A percentile compares a stretch with the other conserved stretches of the same genome.
Evolutionary conservation across 1,140 invertebrate species (phyloP).

Genomic region (Lordiphosa mommai): DNA sequence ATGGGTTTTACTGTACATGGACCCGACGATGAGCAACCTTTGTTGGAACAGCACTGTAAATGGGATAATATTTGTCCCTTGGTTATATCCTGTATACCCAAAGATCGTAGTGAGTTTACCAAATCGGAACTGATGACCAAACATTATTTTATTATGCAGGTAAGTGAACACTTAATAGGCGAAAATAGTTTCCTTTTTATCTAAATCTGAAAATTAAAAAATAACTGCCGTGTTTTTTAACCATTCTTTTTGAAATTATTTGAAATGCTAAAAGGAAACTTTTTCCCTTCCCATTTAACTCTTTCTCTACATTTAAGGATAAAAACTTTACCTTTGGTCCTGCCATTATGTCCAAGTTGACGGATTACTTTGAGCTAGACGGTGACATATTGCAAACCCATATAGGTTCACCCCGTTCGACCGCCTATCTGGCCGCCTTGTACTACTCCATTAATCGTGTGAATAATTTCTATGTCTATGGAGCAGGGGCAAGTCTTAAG

Average conservation of each 20-base stretch:
- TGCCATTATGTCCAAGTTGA: constrained; percentile 84
- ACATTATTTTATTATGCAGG: constrained; percentile 81
- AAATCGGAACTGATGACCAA: constrained; percentile 82
- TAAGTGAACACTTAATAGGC: constrained; percentile 51
- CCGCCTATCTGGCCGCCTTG: constrained; percentile 86
- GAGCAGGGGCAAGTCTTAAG: constrained; percentile 79
- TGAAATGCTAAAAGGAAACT: too few relatives aligned
- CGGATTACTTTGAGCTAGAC: constrained; percentile 83
- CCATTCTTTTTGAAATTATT: too few relatives aligned
- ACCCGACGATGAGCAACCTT: constrained; percentile 52
- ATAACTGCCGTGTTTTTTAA: too few relatives aligned
- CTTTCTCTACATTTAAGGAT: constrained; percentile 81
- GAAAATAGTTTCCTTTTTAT: background rate
- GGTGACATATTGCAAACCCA: constrained; percentile 87
- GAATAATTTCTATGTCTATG: constrained; percentile 83
- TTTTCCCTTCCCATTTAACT: background rate
- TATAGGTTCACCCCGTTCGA: constrained; percentile 86
- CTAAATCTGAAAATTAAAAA: too few relatives aligned
- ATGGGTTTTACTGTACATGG: constrained; percentile 71
- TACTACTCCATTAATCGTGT: constrained; percentile 83
- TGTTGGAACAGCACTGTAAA: constrained; percentile 82
- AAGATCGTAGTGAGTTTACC: constrained; percentile 65
- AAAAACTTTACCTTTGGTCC: constrained; percentile 88
- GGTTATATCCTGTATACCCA: constrained; percentile 84
- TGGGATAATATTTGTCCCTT: constrained; percentile 87